Conservation (phyloP, 2,888 invertebrate genomes). For the Bruchidius siliquastri region DNA sequence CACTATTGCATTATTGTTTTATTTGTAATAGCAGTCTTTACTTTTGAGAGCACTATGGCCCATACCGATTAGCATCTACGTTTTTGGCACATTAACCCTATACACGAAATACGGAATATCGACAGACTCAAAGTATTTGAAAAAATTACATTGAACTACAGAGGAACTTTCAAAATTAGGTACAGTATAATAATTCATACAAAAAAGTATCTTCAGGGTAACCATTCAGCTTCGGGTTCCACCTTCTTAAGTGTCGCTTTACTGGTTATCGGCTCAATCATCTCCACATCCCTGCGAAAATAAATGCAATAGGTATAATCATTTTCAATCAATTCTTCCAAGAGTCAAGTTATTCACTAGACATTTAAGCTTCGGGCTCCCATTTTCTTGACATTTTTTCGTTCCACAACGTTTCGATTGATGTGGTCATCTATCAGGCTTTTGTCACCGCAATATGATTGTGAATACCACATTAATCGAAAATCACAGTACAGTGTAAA, state of each 20-base stretch:
- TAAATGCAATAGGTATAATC: too few species aligned
- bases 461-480: too few species aligned
- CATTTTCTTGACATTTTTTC: too few species aligned
- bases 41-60: neutral
- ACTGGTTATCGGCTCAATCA: neutral
- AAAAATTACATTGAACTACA: neutral
- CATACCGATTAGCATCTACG: neutral
- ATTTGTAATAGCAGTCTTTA: neutral
- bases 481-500: too few species aligned
- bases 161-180: neutral
- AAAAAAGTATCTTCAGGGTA: conserved; percentile 43
- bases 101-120: neutral
- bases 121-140: neutral
- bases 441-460: too few species aligned
- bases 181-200: neutral
- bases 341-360: too few species aligned
- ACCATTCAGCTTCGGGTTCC: conserved; percentile 55
- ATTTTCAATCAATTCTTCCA: too few species aligned
- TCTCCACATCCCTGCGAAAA: neutral
- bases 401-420: too few species aligned
- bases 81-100: neutral
- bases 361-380: too few species aligned
- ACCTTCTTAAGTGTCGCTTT: neutral
- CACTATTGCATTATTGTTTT: neutral
- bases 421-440: too few species aligned